Percentiles rank a stretch among this genome's conserved stretches.
These are phyloP conservation scores for Cheilosia vulpina DNA, from an alignment of 2,888 invertebrate species.

Conservation along the genomic window DNA sequence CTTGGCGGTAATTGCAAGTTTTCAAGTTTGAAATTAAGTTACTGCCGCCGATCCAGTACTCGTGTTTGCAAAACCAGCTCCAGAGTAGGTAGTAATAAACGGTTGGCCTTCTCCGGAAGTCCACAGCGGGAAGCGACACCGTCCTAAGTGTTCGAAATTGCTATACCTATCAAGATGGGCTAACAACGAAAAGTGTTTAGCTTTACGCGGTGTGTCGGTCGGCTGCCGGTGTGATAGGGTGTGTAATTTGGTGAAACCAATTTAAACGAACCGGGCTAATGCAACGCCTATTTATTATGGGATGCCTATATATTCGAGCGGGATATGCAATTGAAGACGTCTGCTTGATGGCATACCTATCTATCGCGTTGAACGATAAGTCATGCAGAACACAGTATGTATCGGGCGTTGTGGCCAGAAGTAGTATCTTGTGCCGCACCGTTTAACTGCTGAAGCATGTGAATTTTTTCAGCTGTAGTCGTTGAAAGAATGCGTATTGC, in stretches of 20 bases:
- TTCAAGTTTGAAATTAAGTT: slow-evolving; percentile 54
- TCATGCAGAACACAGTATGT: slow-evolving; percentile 62
- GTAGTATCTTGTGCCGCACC: slow-evolving; percentile 40
- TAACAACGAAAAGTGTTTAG: slow-evolving; percentile 17
- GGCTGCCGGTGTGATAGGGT: slow-evolving; percentile 10
- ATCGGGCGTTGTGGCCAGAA: slow-evolving; percentile 38
- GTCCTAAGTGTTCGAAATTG: not conserved
- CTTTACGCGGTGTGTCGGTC: not conserved
- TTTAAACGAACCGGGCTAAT: slow-evolving; percentile 41
- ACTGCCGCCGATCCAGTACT: slow-evolving; percentile 54
- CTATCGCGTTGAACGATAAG: slow-evolving; percentile 58
- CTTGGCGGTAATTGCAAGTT: slow-evolving; percentile 41
- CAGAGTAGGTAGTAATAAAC: slow-evolving; percentile 43
- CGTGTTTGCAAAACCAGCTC: slow-evolving; percentile 25
- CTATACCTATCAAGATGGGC: slow-evolving; percentile 15
- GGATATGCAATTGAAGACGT: slow-evolving; percentile 55
- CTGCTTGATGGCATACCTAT: slow-evolving; percentile 51
- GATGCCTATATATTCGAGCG: not conserved
- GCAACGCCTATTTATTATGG: slow-evolving; percentile 6
- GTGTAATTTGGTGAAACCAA: slow-evolving; percentile 43
- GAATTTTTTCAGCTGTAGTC: slow-evolving; percentile 67
- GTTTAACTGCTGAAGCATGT: slow-evolving; percentile 65
- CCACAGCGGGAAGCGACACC: not conserved
- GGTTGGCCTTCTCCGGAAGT: slow-evolving; percentile 15
- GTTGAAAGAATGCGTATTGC: slow-evolving; percentile 63